Base-by-base conservation (phyloP, 2,113 vertebrate genomes). In the Sturnira hondurensis region DNA sequence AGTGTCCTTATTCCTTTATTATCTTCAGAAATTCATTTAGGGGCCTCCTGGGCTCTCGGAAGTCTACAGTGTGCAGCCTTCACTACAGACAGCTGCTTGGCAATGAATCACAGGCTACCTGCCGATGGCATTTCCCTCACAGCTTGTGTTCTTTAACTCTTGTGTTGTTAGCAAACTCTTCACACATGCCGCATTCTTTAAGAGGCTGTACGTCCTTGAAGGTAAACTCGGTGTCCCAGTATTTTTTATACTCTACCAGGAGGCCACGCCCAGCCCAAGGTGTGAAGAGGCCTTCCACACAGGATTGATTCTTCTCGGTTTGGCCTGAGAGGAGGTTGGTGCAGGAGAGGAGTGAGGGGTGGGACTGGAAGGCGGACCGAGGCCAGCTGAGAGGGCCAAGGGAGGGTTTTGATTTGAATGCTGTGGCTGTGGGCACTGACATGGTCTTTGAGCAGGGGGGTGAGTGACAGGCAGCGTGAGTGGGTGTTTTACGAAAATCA, bases 181-280 rank as follows among this genome's bases (percentile, higher is more conserved):
- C 63, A 73, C 13, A 31, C 19, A 3, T 10, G 36, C 47, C 61
- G 89, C 74, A 19, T 74, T 90, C 19, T 93, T 61, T 43, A 80
- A 85, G 86, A 94, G 54, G 28, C 11, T 77, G 24, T 77, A 94
- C 63, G 77, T 92, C 84, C 52, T 87, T 54, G 33, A 95, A 86
- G 58, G 73, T 38, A 91, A 96, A 65, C 33, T 50, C 24, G 26
- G 22, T 78, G 22, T 71, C 50, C 47, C 47, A 43, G 16, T 50
- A 63, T 71, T 80, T 81, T 82, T 82, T 61, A 38, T 71, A n/a
- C 6, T 86, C 80, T 2, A 33, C 33, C 63, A 78, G 52, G 47
- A 45, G 70, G 28, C 26, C 43, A 41, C 1, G 0, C 41, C 67
- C 63, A 89, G 63, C 38, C 43, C 71, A n/a, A 67, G 84, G n/a